phyloP scores from a whole-genome alignment of 2,888 invertebrate species.

The Notocelia uddmanniana region DNA sequence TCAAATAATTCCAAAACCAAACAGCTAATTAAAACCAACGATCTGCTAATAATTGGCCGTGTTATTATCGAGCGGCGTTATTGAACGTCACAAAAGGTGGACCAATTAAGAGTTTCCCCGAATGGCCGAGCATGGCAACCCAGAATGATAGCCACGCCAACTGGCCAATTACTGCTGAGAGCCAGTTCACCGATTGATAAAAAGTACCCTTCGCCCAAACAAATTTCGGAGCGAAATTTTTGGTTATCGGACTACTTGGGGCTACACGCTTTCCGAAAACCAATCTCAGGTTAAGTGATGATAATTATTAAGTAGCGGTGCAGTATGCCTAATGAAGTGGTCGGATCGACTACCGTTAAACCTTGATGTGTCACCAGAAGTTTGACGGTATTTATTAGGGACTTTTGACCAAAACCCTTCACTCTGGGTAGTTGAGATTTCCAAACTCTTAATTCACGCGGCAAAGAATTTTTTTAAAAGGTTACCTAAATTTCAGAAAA shows the following conservation, averaged over 20 bases:
- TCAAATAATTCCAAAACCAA: slow-evolving; percentile 56
- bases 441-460: neutral
- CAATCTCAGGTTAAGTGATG: slow-evolving; percentile 66
- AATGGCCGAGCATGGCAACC: slow-evolving; percentile 79
- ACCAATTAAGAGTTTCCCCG: slow-evolving; percentile 85
- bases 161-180: slow-evolving; percentile 78
- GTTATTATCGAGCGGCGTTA: slow-evolving; percentile 82
- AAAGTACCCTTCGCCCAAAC: slow-evolving; percentile 60
- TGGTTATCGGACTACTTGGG: slow-evolving; percentile 71
- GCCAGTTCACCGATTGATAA: slow-evolving; percentile 78
- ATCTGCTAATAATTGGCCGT: slow-evolving; percentile 79
- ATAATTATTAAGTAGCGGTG: slow-evolving; percentile 67
- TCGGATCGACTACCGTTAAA: slow-evolving; percentile 22
- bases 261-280: slow-evolving; percentile 65
- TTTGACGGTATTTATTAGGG: neutral
- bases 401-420: neutral
- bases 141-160: slow-evolving; percentile 81
- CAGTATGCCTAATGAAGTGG: slow-evolving; percentile 26
- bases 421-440: neutral
- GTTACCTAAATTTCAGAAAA: neutral
- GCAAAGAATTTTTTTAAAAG: neutral
- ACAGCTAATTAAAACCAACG: slow-evolving; percentile 77
- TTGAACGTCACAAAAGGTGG: slow-evolving; percentile 81
- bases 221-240: slow-evolving; percentile 79
- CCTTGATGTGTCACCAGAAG: slow-evolving; percentile 11